Evolutionary conservation across 2,888 invertebrate species (phyloP).

Genomic region (Chaetoderma sp.): DNA sequence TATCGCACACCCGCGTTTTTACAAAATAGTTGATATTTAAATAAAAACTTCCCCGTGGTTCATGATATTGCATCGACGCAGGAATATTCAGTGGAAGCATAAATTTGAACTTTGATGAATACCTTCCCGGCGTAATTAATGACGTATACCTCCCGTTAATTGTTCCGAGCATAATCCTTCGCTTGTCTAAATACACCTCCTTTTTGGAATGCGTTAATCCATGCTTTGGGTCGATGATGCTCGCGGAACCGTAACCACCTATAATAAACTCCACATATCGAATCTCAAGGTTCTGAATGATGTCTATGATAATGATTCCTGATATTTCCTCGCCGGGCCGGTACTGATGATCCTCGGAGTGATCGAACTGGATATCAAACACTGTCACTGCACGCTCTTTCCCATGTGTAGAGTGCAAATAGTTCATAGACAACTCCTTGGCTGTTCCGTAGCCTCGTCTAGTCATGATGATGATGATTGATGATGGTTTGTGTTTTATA

Average conservation of each 20-base stretch:
- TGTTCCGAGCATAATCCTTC: constrained; percentile 54
- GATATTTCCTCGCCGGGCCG: constrained; percentile 56
- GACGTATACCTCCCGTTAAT: constrained; percentile 47
- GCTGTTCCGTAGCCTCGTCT: too few species aligned
- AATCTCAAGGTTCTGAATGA: constrained; percentile 48
- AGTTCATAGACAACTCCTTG: too few species aligned
- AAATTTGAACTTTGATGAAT: constrained; percentile 57
- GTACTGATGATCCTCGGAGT: constrained; percentile 42
- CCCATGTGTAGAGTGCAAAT: neutral
- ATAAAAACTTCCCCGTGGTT: constrained; percentile 44
- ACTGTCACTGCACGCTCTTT: constrained; percentile 39
- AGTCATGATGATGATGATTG: too few species aligned
- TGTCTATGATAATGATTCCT: constrained; percentile 56
- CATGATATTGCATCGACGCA: constrained; percentile 47
- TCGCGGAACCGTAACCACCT: constrained; percentile 51
- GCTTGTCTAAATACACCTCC: constrained; percentile 56
- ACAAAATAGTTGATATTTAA: constrained; percentile 53
- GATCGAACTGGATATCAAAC: constrained; percentile 58
- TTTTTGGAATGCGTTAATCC: constrained; percentile 39
- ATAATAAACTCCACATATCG: constrained; percentile 58
- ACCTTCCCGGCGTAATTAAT: constrained; percentile 56
- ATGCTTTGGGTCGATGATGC: constrained; percentile 38
- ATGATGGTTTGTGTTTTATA: too few species aligned
- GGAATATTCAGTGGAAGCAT: constrained; percentile 54
- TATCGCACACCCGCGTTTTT: constrained; percentile 59